These are phyloP conservation scores for Zoanthus solanderi DNA, from an alignment of 92 coral and sea anemone species.

Conservation along the genomic window DNA sequence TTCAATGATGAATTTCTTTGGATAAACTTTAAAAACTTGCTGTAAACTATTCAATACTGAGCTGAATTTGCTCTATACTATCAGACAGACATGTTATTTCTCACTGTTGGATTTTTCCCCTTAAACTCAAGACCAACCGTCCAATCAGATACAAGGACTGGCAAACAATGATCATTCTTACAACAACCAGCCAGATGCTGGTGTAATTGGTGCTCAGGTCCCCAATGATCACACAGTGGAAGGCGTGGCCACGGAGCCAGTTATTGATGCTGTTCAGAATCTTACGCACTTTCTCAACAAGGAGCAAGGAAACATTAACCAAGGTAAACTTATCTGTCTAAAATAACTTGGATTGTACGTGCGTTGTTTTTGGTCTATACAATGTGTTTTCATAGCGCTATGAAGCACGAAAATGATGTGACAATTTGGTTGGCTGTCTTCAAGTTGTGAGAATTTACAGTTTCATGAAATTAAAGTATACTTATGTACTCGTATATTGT, in stretches of 20 bases:
- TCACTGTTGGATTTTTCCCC: not conserved
- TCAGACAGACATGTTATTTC: not conserved
- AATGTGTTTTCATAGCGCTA: not conserved
- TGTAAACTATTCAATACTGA: not conserved
- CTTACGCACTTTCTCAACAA: slow-evolving; percentile 37
- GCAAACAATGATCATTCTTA: slow-evolving; percentile 29
- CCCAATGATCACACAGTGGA: slow-evolving; percentile 26
- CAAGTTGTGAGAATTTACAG: too few species aligned
- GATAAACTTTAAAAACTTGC: not conserved
- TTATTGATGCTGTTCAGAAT: slow-evolving; percentile 25
- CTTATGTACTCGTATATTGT: too few species aligned
- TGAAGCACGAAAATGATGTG: not conserved
- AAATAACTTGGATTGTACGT: not conserved
- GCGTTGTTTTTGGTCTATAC: not conserved
- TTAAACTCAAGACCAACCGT: slow-evolving; percentile 4
- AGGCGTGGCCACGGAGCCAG: slow-evolving; percentile 17
- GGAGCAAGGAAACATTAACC: slow-evolving; percentile 20
- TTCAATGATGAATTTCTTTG: not conserved
- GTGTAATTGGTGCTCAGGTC: slow-evolving; percentile 34
- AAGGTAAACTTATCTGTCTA: not conserved
- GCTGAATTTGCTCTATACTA: not conserved
- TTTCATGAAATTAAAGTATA: too few species aligned
- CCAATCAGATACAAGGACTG: slow-evolving; percentile 35
- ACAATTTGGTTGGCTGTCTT: too few species aligned
- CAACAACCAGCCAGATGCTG: not conserved